Conservation (phyloP, 2,888 invertebrate species). For the Neoitamus cyanurus region DNA sequence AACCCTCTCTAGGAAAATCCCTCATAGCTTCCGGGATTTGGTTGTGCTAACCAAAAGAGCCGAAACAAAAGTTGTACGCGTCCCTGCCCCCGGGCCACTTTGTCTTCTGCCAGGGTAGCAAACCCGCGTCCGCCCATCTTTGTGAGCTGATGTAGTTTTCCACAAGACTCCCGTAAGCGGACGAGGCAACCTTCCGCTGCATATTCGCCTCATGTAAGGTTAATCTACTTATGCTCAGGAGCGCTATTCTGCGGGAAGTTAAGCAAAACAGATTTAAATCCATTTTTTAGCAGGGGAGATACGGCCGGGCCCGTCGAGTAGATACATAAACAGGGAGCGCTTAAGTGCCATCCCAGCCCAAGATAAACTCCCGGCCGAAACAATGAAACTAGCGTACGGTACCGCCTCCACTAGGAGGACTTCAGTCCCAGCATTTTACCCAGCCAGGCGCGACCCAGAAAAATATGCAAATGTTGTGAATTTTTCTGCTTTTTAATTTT, state of each 20-base stretch:
- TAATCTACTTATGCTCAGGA: conserved; percentile 7
- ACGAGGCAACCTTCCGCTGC: not conserved
- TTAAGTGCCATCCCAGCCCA: not conserved
- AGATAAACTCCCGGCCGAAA: not conserved
- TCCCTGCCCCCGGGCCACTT: not conserved
- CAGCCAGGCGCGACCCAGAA: not conserved
- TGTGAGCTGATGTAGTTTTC: not conserved
- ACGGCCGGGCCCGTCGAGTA: not conserved
- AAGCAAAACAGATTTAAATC: conserved; percentile 8
- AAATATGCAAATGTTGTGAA: not conserved
- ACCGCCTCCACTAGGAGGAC: not conserved
- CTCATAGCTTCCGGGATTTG: conserved; percentile 2
- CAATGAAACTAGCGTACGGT: not conserved
- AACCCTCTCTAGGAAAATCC: not conserved
- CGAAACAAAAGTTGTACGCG: not conserved
- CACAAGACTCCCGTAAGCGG: not conserved
- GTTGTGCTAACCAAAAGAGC: not conserved
- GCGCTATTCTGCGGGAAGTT: not conserved
- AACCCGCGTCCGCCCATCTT: not conserved
- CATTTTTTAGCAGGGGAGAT: not conserved
- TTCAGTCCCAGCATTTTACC: not conserved
- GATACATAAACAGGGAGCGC: not conserved
- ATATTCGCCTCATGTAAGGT: conserved; percentile 3
- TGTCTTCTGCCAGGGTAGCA: not conserved
- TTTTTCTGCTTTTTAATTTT: not conserved